Percentiles rank a stretch among this genome's conserved stretches.
Conservation (phyloP, 1,140 invertebrate species). For the Tetramorium simillimum region DNA sequence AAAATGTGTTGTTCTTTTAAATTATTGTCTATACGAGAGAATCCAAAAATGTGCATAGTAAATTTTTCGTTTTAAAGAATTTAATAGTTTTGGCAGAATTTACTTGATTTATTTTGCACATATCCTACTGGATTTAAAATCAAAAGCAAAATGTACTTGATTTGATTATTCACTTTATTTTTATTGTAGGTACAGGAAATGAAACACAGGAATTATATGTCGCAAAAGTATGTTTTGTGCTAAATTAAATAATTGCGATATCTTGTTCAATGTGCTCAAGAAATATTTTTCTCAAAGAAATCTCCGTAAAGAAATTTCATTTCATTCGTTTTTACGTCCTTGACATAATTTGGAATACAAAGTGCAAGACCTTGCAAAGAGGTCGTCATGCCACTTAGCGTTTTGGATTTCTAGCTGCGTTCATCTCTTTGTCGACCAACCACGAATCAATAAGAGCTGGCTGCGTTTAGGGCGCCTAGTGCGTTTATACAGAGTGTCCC, state of each 20-base stretch:
- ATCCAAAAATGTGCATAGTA: background rate
- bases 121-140: background rate
- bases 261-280: background rate
- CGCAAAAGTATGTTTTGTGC: background rate
- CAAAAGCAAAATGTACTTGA: background rate
- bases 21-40: background rate
- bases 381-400: slow-evolving; percentile 65
- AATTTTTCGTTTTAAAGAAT: background rate
- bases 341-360: slow-evolving; percentile 75
- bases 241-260: slow-evolving; percentile 17
- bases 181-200: background rate
- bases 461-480: slow-evolving; percentile 80
- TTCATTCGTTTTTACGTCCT: slow-evolving; percentile 67
- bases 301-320: background rate
- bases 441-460: slow-evolving; percentile 81
- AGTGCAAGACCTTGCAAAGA: slow-evolving; percentile 73
- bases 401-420: slow-evolving; percentile 54
- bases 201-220: background rate
- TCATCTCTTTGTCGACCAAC: slow-evolving; percentile 47
- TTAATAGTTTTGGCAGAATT: background rate
- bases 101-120: background rate
- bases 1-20: background rate
- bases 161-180: background rate
- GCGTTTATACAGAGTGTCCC: background rate
- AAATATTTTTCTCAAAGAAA: background rate